A percentile compares a stretch with the other conserved stretches of the same genome.
These are phyloP conservation scores for Temnothorax rugatulus DNA, from an alignment of 2,888 invertebrate species.

Conservation along the genomic window DNA sequence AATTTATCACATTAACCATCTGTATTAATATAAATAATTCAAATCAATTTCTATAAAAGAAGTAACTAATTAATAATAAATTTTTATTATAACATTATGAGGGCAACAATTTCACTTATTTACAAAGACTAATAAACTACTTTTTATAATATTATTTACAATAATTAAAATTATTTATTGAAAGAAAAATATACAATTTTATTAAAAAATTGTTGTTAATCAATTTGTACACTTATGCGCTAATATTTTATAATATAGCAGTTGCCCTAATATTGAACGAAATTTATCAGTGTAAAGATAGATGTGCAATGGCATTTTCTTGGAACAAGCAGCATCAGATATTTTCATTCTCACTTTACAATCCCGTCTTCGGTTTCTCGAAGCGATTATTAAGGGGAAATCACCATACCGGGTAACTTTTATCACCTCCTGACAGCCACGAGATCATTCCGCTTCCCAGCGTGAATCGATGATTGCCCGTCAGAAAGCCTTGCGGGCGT, in stretches of 20 bases:
- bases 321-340: conserved; percentile 11
- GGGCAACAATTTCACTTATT: not conserved
- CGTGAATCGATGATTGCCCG: conserved; percentile 65
- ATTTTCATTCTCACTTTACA: conserved; percentile 44
- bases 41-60: not conserved
- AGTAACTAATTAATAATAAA: not conserved
- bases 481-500: conserved; percentile 58
- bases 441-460: conserved; percentile 59
- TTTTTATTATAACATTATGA: not conserved
- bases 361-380: not conserved
- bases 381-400: conserved; percentile 41
- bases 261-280: not conserved
- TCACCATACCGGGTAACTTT: conserved; percentile 51
- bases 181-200: not conserved
- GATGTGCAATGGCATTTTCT: conserved; percentile 1
- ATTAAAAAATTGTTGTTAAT: not conserved
- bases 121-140: not conserved
- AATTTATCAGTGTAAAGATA: conserved; percentile 31
- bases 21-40: not conserved
- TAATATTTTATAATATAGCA: not conserved
- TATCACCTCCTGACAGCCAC: conserved; percentile 59
- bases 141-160: not conserved
- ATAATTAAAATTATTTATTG: not conserved
- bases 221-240: not conserved
- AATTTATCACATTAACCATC: not conserved